Percentiles rank a stretch among this genome's conserved stretches.
Conservation (phyloP, 2,888 invertebrate species). For the Caradrina clavipalpis region DNA sequence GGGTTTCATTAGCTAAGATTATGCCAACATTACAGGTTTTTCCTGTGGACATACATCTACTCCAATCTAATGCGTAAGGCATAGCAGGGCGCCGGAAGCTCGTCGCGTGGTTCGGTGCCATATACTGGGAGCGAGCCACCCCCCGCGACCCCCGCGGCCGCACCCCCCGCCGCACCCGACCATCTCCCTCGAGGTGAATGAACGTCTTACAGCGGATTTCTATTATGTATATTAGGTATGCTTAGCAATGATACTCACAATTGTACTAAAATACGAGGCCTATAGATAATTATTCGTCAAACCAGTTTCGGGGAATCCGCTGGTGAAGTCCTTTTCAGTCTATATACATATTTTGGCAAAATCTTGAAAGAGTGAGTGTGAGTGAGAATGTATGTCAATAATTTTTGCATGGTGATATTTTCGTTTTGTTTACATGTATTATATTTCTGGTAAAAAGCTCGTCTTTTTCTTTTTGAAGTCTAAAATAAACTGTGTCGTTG, state of each 20-base stretch:
- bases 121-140: constrained; percentile 55
- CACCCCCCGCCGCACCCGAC: constrained; percentile 59
- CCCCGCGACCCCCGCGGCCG: constrained; percentile 41
- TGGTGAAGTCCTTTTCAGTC: not conserved
- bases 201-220: constrained; percentile 79
- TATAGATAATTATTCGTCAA: constrained; percentile 6
- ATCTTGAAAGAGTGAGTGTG: not conserved
- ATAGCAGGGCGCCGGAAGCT: constrained; percentile 61
- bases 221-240: constrained; percentile 74
- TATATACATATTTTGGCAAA: not conserved
- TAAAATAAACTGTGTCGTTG: constrained; percentile 27
- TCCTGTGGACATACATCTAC: constrained; percentile 44
- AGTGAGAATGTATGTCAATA: too few relatives aligned
- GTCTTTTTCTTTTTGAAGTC: not conserved
- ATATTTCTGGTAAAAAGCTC: not conserved
- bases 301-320: not conserved
- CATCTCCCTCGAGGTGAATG: constrained; percentile 79
- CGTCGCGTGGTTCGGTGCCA: constrained; percentile 66
- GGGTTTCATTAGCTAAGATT: constrained; percentile 18
- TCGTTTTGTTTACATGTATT: not conserved
- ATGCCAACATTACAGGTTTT: constrained; percentile 36
- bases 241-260: constrained; percentile 55
- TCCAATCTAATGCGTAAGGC: constrained; percentile 57
- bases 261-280: constrained; percentile 34
- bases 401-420: not conserved